phyloP scores from a whole-genome alignment of 2,113 vertebrate species.

The Ctenodactylus gundi region DNA sequence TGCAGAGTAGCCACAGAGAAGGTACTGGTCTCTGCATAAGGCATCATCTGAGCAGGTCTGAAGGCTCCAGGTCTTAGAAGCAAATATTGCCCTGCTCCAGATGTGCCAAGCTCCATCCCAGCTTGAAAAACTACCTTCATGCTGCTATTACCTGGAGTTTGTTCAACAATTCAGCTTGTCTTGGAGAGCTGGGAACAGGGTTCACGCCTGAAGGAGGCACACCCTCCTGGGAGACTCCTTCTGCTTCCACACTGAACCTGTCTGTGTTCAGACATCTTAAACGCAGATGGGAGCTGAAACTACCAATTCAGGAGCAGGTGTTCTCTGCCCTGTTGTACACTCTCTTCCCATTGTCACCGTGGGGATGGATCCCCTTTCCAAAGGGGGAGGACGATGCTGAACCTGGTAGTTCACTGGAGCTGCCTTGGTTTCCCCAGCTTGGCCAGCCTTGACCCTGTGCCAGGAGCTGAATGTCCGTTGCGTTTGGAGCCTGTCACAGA shows the following conservation, averaged over 20 bases:
- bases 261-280: too few species aligned
- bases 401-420: too few species aligned
- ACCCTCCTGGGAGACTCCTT: too few species aligned
- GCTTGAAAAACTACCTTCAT: too few species aligned
- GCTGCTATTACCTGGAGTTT: too few species aligned
- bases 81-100: not conserved
- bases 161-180: too few species aligned
- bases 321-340: not conserved
- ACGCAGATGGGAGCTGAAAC: not conserved
- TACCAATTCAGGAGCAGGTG: too few species aligned
- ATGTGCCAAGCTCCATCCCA: too few species aligned
- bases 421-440: not conserved
- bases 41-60: not conserved
- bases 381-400: not conserved
- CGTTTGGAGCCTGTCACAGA: not conserved
- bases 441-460: too few species aligned
- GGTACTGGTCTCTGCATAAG: not conserved
- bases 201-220: too few species aligned
- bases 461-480: not conserved
- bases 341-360: not conserved
- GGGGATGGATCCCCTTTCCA: fast-evolving
- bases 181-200: too few species aligned
- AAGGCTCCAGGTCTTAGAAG: not conserved
- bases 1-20: not conserved
- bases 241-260: not conserved